Evolutionary conservation across 2,113 vertebrate species (phyloP).

Genomic region (Centropristis striata): DNA sequence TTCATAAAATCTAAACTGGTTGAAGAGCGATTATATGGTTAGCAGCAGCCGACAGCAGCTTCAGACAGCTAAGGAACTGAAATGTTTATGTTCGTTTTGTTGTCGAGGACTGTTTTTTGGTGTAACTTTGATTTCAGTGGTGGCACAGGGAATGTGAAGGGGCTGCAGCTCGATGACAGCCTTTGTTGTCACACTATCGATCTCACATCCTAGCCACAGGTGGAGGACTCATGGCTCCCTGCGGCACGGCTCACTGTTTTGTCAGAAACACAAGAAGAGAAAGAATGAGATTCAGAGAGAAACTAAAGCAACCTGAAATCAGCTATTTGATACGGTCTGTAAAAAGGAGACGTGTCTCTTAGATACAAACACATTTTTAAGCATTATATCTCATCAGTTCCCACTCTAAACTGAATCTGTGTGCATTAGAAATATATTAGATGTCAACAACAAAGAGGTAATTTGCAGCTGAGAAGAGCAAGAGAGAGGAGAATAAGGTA

Average conservation of each 20-base stretch:
- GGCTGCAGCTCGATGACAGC: slow-evolving; percentile 32
- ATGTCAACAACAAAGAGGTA: not conserved
- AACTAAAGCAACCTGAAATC: not conserved
- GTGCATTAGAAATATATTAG: not conserved
- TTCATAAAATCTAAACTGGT: slow-evolving; percentile 12
- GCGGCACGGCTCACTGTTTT: slow-evolving; percentile 48
- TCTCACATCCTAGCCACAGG: slow-evolving; percentile 67
- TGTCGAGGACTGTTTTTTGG: not conserved
- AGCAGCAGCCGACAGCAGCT: not conserved
- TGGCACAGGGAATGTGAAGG: slow-evolving; percentile 6
- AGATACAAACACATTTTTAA: not conserved
- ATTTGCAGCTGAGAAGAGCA: not conserved
- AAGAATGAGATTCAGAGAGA: slow-evolving; percentile 36
- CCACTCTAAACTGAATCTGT: not conserved
- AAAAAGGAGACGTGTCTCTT: not conserved
- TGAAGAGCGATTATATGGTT: not conserved
- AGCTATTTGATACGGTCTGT: not conserved
- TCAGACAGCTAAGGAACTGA: slow-evolving; percentile 26
- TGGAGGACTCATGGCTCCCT: slow-evolving; percentile 44
- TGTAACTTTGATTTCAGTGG: slow-evolving; percentile 33
- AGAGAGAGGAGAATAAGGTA: not conserved
- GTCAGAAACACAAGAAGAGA: slow-evolving; percentile 53
- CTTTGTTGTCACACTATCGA: slow-evolving; percentile 59
- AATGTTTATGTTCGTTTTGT: slow-evolving; percentile 12
- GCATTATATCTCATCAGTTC: not conserved